phyloP scores from a whole-genome alignment of 2,797 vertebrate species.

The Cynopterus sphinx region DNA sequence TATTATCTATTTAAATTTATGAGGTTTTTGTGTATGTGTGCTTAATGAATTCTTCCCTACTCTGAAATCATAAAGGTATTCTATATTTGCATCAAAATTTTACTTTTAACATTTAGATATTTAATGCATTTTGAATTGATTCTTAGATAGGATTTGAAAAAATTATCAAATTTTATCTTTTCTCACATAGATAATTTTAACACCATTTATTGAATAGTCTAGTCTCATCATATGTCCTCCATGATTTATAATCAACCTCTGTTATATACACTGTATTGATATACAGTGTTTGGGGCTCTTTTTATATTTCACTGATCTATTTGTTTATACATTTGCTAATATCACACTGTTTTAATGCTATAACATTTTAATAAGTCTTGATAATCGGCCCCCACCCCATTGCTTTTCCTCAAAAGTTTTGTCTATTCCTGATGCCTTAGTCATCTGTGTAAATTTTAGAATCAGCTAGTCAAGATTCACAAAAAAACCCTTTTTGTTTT shows the following conservation, averaged over 20 bases:
- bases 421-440: background rate
- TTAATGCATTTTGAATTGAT: conserved; percentile 39
- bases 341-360: background rate
- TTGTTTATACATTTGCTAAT: conserved; percentile 8
- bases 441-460: background rate
- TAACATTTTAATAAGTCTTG: background rate
- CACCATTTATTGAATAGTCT: background rate
- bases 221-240: background rate
- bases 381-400: background rate
- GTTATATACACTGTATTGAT: background rate
- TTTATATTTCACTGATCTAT: background rate
- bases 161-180: conserved; percentile 13
- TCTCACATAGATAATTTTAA: background rate
- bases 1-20: conserved; percentile 34
- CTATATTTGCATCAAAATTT: conserved; percentile 18
- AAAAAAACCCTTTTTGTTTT: background rate
- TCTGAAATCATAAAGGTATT: conserved; percentile 21
- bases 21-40: background rate
- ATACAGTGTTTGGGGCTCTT: background rate
- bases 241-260: background rate
- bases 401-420: conserved; percentile 12
- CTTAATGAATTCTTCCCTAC: conserved; percentile 18
- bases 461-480: background rate
- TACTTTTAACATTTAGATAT: conserved; percentile 29
- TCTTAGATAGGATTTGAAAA: background rate